Evolutionary conservation across 2,113 vertebrate species (phyloP), one percentile per base, ranked within the genome.

Genomic region (Otolemur garnettii): DNA sequence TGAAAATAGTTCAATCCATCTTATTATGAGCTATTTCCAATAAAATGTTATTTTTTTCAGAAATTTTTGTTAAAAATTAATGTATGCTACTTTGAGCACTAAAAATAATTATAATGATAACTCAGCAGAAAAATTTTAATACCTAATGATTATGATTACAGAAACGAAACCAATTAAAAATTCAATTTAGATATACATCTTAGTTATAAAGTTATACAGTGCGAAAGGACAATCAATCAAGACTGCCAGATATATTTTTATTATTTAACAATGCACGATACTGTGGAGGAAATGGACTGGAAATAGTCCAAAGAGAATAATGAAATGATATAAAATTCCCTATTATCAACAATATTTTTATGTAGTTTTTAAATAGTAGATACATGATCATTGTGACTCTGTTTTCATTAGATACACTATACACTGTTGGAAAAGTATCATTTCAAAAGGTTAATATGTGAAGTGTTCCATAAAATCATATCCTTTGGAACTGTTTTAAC

Each of bases 81-180:
- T 30, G 62, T 72, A 5, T 18, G 14, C n/a, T 30, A 5, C 9
- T 68, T 79, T 86, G 22, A 94, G 66, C 1, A 85, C 38, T 35
- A 64, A 78, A 79, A 94, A 91, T n/a, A 80, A 86, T 64, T 57
- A 80, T 84, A 35, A 75, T 84, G 30, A 26, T 68, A 69, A 68
- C 11, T 59, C 45, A 45, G 26, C 74, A 95, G 26, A 53, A 78
- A 84, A 81, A 60, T 28, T 35, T 68, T 15, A 55, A 13, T 13
- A 45, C 38, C n/a, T 87, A 78, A 50, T 53, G 35, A 77, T 15
- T 55, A 45, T 75, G 12, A 64, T 45, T 28, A 45, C 53, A 71
- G 42, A 80, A 72, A 79, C 2, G 62, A 85, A 78, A 72, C 62
- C 57, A 7, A 30, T 7, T 84, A 21, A 87, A 81, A 86, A 66